Evolutionary conservation across 2,888 invertebrate genomes (phyloP), one percentile per base, ranked within the genome.

Genomic region (Volucella zonaria): DNA sequence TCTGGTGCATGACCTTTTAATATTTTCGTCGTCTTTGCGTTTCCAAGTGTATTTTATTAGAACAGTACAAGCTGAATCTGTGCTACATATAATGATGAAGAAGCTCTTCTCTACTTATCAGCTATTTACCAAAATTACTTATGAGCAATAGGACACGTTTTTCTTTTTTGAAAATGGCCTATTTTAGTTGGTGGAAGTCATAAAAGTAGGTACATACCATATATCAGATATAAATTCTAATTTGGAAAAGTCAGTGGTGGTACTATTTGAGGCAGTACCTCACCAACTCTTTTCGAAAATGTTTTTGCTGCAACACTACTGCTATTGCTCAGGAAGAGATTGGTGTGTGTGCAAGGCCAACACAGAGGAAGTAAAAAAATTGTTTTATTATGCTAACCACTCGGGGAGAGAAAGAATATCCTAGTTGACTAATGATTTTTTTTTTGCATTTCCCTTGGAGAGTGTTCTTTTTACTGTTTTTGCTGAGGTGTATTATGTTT

Each of bases 351-450:
- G 42, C 14, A 62, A 38, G 68, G 15, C 45, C 47, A 59, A 15
- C 64, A 71, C 52, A 45, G 43, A 79, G 42, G 31, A 49, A 56
- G 52, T 49, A 31, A 67, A 80, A 74, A 75, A 62, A 80, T 74
- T 54, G 80, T 62, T 80, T 62, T 62, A 73, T 75, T 80, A 62
- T 74, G 49, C 62, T 43, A 56, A 75, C 54, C 8, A 47, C 0
- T 58, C 10, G 40, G 52, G 47, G 15, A 18, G 31, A 40, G 15
- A 45, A 43, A 52, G 51, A 58, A 66, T 43, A 76, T 81, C 70
- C 81, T 76, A 47, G 64, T 76, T 81, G 81, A 81, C 81, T 81
- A 76, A 81, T 81, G 76, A 76, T 54, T 59, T 76, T 64, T 67
- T 70, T 62, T 62, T 14, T 18, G 45, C 42, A 12, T 71, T 67